Evolutionary conservation across 1,140 invertebrate genomes (phyloP).

Genomic region (Euwallacea similis): DNA sequence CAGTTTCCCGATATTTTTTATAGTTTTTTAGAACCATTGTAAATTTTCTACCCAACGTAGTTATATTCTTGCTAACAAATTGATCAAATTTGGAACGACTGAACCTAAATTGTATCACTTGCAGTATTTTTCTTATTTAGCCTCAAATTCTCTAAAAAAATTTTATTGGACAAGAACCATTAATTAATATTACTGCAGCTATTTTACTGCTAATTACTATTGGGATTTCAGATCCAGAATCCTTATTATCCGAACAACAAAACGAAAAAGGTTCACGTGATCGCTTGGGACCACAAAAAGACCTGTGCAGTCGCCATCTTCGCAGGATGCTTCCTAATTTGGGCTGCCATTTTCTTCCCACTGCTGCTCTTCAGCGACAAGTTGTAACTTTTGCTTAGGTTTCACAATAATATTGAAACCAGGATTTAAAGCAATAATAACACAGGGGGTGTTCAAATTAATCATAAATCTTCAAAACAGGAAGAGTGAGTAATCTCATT

Average conservation of each 20-base stretch:
- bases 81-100: too few species aligned
- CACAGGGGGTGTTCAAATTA: too few species aligned
- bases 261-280: conserved; percentile 31
- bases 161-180: too few species aligned
- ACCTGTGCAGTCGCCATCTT: conserved; percentile 49
- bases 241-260: conserved; percentile 9
- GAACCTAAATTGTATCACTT: too few species aligned
- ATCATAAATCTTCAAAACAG: too few species aligned
- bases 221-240: conserved; percentile 19
- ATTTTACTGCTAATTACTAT: neutral
- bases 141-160: too few species aligned
- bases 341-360: conserved; percentile 55
- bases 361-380: conserved; percentile 35
- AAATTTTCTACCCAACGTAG: too few species aligned
- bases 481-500: too few species aligned
- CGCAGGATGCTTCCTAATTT: conserved; percentile 50
- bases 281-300: conserved; percentile 54
- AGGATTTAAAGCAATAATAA: neutral
- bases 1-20: too few species aligned
- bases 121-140: too few species aligned
- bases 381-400: neutral
- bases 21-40: too few species aligned
- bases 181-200: neutral
- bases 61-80: too few species aligned
- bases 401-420: neutral